These are phyloP conservation scores for Protobothrops flavoviridis DNA, from an alignment of 2,113 vertebrate species.

Conservation along the genomic window DNA sequence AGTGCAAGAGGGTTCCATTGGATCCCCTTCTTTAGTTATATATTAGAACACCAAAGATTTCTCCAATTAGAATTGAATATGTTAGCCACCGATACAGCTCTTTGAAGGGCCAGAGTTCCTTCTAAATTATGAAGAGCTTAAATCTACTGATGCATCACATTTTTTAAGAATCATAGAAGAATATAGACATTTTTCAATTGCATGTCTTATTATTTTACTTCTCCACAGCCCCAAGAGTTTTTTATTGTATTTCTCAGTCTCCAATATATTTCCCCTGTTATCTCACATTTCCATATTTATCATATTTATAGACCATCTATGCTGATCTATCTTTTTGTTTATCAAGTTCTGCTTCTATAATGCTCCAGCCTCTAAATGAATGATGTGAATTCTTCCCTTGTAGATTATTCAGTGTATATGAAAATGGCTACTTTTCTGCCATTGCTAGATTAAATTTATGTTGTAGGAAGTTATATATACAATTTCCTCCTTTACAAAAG, in stretches of 20 bases:
- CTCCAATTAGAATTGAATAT: not conserved
- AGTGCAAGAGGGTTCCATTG: not conserved
- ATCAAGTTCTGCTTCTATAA: not conserved
- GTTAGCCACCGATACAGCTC: not conserved
- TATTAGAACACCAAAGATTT: not conserved
- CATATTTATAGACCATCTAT: not conserved
- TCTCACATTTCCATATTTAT: not conserved
- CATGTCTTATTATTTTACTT: not conserved
- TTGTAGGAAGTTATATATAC: not conserved
- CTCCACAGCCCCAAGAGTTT: not conserved
- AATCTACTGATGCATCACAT: not conserved
- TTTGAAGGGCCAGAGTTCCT: not conserved
- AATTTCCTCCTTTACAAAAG: not conserved
- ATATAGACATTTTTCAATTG: not conserved
- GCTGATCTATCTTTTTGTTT: not conserved
- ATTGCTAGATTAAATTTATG: not conserved
- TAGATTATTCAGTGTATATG: not conserved
- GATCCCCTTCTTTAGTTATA: not conserved
- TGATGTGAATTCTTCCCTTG: not conserved
- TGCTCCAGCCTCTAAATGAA: not conserved
- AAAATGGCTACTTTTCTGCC: not conserved
- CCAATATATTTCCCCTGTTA: not conserved
- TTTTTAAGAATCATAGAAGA: not conserved
- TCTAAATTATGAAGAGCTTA: not conserved
- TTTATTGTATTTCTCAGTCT: not conserved